Evolutionary conservation across 2,113 vertebrate species (phyloP), one percentile per base, ranked within the genome.

Genomic region (Collichthys lucidus): DNA sequence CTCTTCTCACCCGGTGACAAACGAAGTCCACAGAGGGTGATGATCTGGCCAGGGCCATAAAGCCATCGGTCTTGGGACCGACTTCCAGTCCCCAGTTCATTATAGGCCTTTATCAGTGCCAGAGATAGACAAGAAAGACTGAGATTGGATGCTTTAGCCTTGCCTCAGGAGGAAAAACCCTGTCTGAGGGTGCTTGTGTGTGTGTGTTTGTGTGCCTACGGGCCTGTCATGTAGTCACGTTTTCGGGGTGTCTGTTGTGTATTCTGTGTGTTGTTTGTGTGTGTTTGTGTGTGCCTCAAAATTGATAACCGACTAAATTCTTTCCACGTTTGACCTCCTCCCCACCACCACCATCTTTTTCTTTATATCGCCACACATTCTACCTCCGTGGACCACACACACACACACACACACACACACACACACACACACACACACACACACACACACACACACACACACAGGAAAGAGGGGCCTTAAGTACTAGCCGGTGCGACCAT

Each of bases 51-150:
- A 2, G 82, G 88, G 88, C 89, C 89, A 91, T 93, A 92, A 94
- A 92, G 87, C 91, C 88, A 84, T 92, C 84, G 77, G 91, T 90
- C 80, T 88, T 88, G 77, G 92, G 92, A 90, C 86, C 87, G 91
- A 90, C 80, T 84, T 75, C 62, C 62, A 84, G 89, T 88, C 86
- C 85, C 91, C 88, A 77, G 91, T 93, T 94, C 92, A 92, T 94
- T 94, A 93, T 89, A 90, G 83, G 86, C 89, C 90, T 92, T 94
- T 94, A 93, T 92, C 89, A 90, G 89, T 70, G 74, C 78, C 79
- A 88, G 65, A 93, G 94, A 95, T 93, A 92, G 91, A 92, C 92
- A 89, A 92, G 90, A 91, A 88, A 93, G 88, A 89, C 77, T 67
- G 86, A 93, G 93, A 94, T 92, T 91, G 90, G 86, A 84, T 86